Conservation (phyloP, 2,888 invertebrate species). For the Orthosia gracilis region DNA sequence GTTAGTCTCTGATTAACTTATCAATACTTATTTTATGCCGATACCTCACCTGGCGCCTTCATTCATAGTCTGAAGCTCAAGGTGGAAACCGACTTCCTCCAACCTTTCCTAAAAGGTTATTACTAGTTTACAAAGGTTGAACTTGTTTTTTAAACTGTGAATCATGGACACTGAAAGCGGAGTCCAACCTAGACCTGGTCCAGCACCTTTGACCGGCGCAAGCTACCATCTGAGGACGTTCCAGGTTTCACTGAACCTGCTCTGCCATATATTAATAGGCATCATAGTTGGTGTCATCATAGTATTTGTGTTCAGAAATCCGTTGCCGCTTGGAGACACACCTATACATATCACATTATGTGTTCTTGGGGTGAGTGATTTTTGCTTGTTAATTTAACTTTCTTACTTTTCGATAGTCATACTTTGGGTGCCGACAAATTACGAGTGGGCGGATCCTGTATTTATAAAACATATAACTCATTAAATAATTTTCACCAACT, state of each 20-base stretch:
- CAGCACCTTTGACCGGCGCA: conserved; percentile 5
- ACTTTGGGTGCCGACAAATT: neutral
- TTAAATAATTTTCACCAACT: too few species aligned
- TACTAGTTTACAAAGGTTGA: too few species aligned
- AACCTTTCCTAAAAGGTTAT: too few species aligned
- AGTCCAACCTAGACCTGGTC: neutral
- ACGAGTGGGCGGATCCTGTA: too few species aligned
- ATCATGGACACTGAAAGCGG: conserved; percentile 54
- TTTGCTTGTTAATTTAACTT: conserved; percentile 5
- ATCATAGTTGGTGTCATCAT: conserved; percentile 74
- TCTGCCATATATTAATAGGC: conserved; percentile 82
- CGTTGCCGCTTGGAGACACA: conserved; percentile 74
- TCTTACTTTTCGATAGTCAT: neutral
- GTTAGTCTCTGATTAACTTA: conserved; percentile 55
- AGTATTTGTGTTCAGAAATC: conserved; percentile 74
- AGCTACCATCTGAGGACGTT: conserved; percentile 71
- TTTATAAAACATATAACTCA: too few species aligned
- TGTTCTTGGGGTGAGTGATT: conserved; percentile 83
- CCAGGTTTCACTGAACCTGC: conserved; percentile 74
- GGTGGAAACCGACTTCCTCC: neutral
- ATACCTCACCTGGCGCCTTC: conserved; percentile 20
- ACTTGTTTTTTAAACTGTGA: conserved; percentile 13
- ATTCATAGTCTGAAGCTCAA: conserved; percentile 41
- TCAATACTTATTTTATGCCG: conserved; percentile 42
- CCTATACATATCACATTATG: conserved; percentile 80